Percentiles rank a stretch among this genome's conserved stretches.
phyloP scores from a whole-genome alignment of 2,888 invertebrate species.

The Cordilura impudica region DNA sequence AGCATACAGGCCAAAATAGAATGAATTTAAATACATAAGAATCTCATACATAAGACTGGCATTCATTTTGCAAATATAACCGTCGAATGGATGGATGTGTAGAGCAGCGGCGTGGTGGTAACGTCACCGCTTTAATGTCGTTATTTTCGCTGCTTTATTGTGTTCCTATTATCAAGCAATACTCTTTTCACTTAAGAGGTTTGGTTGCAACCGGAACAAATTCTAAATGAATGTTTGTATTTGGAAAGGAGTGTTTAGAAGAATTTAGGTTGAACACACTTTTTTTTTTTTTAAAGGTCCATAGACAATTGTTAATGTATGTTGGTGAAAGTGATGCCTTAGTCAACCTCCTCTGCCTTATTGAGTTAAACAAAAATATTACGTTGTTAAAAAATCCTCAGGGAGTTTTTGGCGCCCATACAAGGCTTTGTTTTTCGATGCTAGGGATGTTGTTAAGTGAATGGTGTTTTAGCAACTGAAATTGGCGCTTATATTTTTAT shows the following conservation, averaged over 20 bases:
- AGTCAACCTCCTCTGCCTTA: not conserved
- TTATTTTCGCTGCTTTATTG: slow-evolving; percentile 44
- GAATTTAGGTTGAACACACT: slow-evolving; percentile 36
- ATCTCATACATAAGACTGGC: slow-evolving; percentile 91
- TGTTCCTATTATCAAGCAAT: slow-evolving; percentile 1
- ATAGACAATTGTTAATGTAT: slow-evolving; percentile 45
- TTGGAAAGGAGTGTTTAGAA: slow-evolving; percentile 29
- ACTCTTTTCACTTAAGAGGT: not conserved
- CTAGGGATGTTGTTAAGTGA: slow-evolving; percentile 35
- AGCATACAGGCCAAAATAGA: slow-evolving; percentile 92
- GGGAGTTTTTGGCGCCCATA: slow-evolving; percentile 51
- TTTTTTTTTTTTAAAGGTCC: slow-evolving; percentile 34
- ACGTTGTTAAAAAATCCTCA: slow-evolving; percentile 54
- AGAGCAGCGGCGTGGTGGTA: not conserved
- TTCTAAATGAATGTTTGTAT: not conserved
- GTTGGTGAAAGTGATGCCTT: slow-evolving; percentile 15
- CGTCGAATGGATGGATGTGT: not conserved
- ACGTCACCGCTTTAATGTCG: slow-evolving; percentile 51
- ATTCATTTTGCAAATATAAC: slow-evolving; percentile 80
- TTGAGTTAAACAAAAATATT: slow-evolving; percentile 27
- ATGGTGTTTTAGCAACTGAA: slow-evolving; percentile 6
- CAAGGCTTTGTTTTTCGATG: slow-evolving; percentile 22
- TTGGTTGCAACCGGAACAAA: not conserved
- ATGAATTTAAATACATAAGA: slow-evolving; percentile 89
- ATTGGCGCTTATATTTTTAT: slow-evolving; percentile 13